Base-by-base conservation (phyloP, 1,140 invertebrate genomes). In the Rhagoletis pomonella region DNA sequence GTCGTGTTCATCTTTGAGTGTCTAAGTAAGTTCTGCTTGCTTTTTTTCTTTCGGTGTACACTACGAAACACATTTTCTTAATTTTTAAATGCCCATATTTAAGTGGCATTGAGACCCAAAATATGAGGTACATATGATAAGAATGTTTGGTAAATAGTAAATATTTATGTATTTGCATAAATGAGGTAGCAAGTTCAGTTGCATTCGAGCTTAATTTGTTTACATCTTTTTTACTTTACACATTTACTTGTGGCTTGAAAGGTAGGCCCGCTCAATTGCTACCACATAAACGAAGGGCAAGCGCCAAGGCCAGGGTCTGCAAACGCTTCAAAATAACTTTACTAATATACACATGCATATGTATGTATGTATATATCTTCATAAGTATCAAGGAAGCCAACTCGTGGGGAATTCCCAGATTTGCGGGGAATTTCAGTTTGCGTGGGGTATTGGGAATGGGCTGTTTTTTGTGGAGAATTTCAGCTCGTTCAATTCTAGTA, bases 281-380 rank as follows among this genome's bases (percentile, higher is more conserved):
- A 62, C 19, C n/a, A 58, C 50, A 81, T n/a, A 50, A 81, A 2
- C 50, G 73, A 81, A 81, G 73, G 73, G 73, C 73, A 81, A 81
- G 73, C 73, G 73, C 73, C 73, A 81, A 81, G 73, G 73, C 73
- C 73, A 81, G 44, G 47, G n/a, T 81, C 47, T 39, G 4, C 4
- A 81, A 81, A 12, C 55, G 73, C 6, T 7, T 29, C n/a, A 9
- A 42, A 19, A 50, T 81, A 58, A 50, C 73, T 10, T 55, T n/a
- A 81, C 29, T 6, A 10, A 77, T 17, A n/a, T 0, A 44, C 67
- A 69, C 69, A 4, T 19, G 9, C 0, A 50, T 0, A n/a, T n/a
- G n/a, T 29, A 29, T 29, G 17, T n/a, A 17, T 64, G 17, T n/a
- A 64, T 17, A 64, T n/a, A 17, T 64, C 9, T n/a, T 14, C 4